Evolutionary conservation across 1,140 invertebrate genomes (phyloP).

Genomic region (Bombus balteatus): DNA sequence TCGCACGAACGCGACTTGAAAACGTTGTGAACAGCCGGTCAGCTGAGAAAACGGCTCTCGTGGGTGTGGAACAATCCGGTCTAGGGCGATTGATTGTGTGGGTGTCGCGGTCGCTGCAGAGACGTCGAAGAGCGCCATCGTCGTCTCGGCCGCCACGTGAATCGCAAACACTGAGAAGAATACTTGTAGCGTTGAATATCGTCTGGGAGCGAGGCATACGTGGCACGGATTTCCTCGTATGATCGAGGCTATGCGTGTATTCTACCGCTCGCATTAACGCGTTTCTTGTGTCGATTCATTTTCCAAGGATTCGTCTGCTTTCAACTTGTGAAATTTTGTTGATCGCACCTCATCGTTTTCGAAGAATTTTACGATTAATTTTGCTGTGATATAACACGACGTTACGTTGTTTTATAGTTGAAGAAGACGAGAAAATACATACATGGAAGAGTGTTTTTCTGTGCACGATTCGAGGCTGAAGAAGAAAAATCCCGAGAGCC

Average conservation of each 20-base stretch:
- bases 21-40: slow-evolving; percentile 27
- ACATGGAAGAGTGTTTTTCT: not conserved
- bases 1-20: slow-evolving; percentile 5
- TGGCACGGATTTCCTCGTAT: not conserved
- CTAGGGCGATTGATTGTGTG: slow-evolving; percentile 66
- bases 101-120: slow-evolving; percentile 66
- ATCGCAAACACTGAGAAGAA: slow-evolving; percentile 46
- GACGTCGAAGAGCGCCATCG: slow-evolving; percentile 66
- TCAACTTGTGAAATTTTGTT: not conserved
- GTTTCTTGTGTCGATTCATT: not conserved
- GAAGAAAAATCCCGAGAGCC: not conserved
- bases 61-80: slow-evolving; percentile 65
- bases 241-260: not conserved
- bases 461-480: not conserved
- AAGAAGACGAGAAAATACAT: not conserved
- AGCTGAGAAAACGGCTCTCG: slow-evolving; percentile 52
- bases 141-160: slow-evolving; percentile 66
- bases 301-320: too few relatives aligned
- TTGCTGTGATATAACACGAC: not conserved
- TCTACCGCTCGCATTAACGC: not conserved
- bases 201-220: not conserved
- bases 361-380: not conserved
- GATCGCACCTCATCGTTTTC: not conserved
- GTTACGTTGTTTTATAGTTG: not conserved
- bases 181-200: slow-evolving; percentile 41